Base-by-base conservation (phyloP, 2,888 invertebrate species). In the Nomada ruficornis region DNA sequence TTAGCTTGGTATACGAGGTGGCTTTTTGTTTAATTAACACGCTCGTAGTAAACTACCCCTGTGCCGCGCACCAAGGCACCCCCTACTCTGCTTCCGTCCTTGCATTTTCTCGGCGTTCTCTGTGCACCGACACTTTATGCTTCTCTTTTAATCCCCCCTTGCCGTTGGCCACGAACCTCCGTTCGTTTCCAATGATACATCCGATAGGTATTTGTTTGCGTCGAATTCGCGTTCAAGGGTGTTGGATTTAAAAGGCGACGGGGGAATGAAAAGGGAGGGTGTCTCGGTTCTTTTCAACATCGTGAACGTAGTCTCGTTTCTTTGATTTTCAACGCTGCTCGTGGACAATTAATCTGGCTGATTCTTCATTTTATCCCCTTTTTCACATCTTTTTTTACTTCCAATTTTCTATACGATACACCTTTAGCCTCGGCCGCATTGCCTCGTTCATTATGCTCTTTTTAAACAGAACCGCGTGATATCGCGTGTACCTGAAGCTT, bases 21-120 rank as follows among this genome's bases (percentile, higher is more conserved):
- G 89, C 88, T 91, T 91, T 91, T 91, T 91, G 91, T 91, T 91
- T 91, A 91, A 91, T 91, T 91, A 91, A 91, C 90, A 88, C 89
- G 88, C 89, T 85, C 84, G 84, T 80, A 88, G 86, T 89, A 88
- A 89, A 89, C 84, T 84, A 89, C 81, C 79, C 77, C 69, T 83
- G 60, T 65, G 69, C 81, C 62, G 71, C 65, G 70, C 42, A 72
- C 68, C 68, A 63, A 71, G 63, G 50, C 42, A 36, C 26, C 52
- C 77, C 78, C 77, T 26, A 59, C 55, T 69, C 59, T 42, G 20
- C 68, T 26, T 20, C 68, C 20, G 36, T 29, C 54, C 52, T 52
- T 57, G 63, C 29, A 50, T 82, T 71, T 54, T 20, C 36, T 36
- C n/a, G 47, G 54, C n/a, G 47, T 60, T 44, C 69, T 64, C 44